These are phyloP conservation scores for Conistra vaccinii DNA, from an alignment of 2,888 invertebrate genomes.

Conservation along the genomic window DNA sequence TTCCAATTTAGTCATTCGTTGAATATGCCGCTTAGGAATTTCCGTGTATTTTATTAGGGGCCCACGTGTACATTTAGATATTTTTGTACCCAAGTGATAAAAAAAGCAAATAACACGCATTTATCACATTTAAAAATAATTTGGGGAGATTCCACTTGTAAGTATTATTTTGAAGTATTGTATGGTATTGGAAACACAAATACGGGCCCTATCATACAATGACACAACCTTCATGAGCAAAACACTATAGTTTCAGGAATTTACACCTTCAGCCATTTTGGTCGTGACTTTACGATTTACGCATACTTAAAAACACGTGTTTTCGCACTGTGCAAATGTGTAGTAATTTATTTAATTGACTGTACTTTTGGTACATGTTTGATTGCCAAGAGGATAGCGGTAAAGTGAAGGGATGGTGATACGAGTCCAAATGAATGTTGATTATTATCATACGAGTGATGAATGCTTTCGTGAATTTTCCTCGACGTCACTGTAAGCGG, in stretches of 20 bases:
- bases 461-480: constrained; percentile 15
- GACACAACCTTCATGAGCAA: constrained; percentile 2
- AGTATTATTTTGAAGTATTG: neutral
- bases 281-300: constrained; percentile 41
- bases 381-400: constrained; percentile 18
- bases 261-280: constrained; percentile 36
- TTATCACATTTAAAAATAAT: constrained; percentile 51
- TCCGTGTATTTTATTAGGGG: constrained; percentile 4
- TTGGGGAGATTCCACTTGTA: constrained; percentile 35
- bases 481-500: neutral
- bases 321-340: constrained; percentile 25
- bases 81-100: constrained; percentile 12
- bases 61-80: constrained; percentile 8
- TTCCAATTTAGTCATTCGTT: neutral
- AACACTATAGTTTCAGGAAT: constrained; percentile 41
- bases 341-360: constrained; percentile 36
- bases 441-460: constrained; percentile 18
- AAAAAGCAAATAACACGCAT: constrained; percentile 19
- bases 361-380: constrained; percentile 15
- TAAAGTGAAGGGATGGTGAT: constrained; percentile 8
- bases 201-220: constrained; percentile 8
- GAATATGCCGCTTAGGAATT: neutral
- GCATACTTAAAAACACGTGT: constrained; percentile 4
- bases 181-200: constrained; percentile 24
- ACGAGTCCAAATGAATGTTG: constrained; percentile 10